Percentiles rank a stretch among this genome's conserved stretches.
These are phyloP conservation scores for Theocolax elegans DNA, from an alignment of 1,140 invertebrate genomes.

Conservation along the genomic window DNA sequence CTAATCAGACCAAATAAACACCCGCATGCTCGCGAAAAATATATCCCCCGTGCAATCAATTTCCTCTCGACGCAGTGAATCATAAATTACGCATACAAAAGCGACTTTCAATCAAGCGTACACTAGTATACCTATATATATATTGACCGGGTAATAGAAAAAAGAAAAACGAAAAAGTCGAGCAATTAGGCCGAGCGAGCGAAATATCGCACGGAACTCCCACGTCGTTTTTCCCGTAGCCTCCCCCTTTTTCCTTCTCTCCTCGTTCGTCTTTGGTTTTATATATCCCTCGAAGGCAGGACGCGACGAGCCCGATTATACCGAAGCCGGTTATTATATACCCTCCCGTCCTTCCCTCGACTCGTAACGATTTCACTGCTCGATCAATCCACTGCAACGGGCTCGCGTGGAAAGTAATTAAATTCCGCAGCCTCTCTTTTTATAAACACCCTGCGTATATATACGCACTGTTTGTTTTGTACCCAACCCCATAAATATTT, in stretches of 20 bases:
- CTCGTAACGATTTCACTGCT: conserved; percentile 41
- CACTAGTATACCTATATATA: too few relatives aligned
- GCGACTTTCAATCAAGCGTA: too few relatives aligned
- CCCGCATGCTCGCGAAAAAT: too few relatives aligned
- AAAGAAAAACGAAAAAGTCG: too few relatives aligned
- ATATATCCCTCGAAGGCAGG: conserved; percentile 36
- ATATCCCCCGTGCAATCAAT: conserved; percentile 11
- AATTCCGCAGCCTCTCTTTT: too few relatives aligned
- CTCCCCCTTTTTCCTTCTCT: background rate
- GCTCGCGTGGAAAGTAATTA: too few relatives aligned
- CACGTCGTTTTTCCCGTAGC: conserved; percentile 33
- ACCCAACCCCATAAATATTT: conserved; percentile 27
- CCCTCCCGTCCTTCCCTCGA: conserved; percentile 1
- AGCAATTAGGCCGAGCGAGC: conserved; percentile 30
- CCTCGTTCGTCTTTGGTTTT: too few relatives aligned
- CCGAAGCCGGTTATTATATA: conserved; percentile 57
- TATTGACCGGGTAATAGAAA: too few relatives aligned
- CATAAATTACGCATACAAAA: conserved; percentile 18
- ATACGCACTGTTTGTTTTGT: too few relatives aligned
- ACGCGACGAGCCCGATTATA: conserved; percentile 59
- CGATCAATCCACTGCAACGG: too few relatives aligned
- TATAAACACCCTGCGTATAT: too few relatives aligned
- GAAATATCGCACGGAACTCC: conserved; percentile 33
- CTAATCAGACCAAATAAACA: too few relatives aligned
- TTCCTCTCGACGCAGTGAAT: conserved; percentile 12